Conservation (phyloP, 2,113 vertebrate genomes). For the Tenrec ecaudatus region DNA sequence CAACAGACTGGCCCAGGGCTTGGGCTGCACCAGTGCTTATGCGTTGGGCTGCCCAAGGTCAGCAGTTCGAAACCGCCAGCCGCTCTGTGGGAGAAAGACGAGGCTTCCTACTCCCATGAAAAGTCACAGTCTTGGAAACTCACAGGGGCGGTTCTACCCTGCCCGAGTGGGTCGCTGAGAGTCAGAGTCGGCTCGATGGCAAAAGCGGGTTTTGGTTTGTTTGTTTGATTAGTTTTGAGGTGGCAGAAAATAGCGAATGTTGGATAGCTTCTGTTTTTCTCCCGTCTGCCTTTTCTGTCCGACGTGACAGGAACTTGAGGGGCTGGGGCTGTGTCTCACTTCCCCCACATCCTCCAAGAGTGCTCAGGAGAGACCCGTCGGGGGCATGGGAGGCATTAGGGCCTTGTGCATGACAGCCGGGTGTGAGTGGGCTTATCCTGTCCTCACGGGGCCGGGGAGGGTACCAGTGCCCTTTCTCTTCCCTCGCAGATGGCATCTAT, state of each 20-base stretch:
- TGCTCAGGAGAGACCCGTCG: too few species aligned
- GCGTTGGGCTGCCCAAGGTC: too few species aligned
- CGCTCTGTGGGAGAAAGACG: too few species aligned
- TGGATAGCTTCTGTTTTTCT: background rate
- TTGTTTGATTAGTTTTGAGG: background rate
- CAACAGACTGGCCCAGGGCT: too few species aligned
- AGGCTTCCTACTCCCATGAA: too few species aligned
- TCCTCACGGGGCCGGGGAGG: background rate
- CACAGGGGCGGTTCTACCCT: too few species aligned
- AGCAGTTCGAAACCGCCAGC: too few species aligned
- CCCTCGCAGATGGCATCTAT: constrained; percentile 88
- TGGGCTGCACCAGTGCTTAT: too few species aligned
- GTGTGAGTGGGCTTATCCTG: background rate
- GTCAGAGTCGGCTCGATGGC: too few species aligned
- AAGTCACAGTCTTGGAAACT: too few species aligned
- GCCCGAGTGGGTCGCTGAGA: too few species aligned
- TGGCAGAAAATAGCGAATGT: background rate
- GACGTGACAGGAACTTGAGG: background rate
- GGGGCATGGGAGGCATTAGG: too few species aligned
- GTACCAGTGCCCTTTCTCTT: background rate
- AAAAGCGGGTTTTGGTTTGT: background rate
- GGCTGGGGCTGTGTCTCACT: background rate
- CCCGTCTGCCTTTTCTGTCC: background rate
- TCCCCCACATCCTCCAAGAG: background rate
- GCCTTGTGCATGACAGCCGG: background rate